Evolutionary conservation across 2,888 invertebrate genomes (phyloP).

Genomic region (Chaetogeoica ovagalla): DNA sequence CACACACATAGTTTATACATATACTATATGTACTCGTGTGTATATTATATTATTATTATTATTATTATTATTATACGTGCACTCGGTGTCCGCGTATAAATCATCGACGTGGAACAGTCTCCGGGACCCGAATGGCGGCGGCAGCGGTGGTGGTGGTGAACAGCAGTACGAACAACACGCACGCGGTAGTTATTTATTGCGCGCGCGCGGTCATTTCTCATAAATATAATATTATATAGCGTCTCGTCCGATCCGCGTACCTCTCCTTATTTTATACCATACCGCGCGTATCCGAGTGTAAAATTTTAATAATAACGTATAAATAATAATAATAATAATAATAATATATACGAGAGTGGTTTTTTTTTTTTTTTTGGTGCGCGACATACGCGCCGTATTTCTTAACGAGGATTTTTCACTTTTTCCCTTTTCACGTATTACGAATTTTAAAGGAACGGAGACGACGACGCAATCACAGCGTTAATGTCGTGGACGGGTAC

Average conservation of each 20-base stretch:
- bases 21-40: neutral
- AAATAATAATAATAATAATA: too few species aligned
- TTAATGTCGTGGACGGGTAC: too few species aligned
- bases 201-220: slow-evolving; percentile 48
- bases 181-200: slow-evolving; percentile 52
- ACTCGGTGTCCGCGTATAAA: slow-evolving; percentile 34
- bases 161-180: slow-evolving; percentile 37
- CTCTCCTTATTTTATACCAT: too few species aligned
- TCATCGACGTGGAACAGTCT: slow-evolving; percentile 36
- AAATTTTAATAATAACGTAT: too few species aligned
- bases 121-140: neutral
- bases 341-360: too few species aligned
- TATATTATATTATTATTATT: neutral
- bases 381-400: too few species aligned
- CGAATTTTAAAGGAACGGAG: too few species aligned
- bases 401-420: too few species aligned
- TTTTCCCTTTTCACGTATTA: too few species aligned
- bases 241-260: neutral
- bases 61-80: neutral
- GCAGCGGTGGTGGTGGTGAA: slow-evolving; percentile 22
- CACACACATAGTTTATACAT: neutral
- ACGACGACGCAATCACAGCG: too few species aligned
- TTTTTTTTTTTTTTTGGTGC: too few species aligned
- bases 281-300: too few species aligned
- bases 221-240: neutral